Conservation (phyloP, 2,113 vertebrate genomes). For the Bufo gargarizans region DNA sequence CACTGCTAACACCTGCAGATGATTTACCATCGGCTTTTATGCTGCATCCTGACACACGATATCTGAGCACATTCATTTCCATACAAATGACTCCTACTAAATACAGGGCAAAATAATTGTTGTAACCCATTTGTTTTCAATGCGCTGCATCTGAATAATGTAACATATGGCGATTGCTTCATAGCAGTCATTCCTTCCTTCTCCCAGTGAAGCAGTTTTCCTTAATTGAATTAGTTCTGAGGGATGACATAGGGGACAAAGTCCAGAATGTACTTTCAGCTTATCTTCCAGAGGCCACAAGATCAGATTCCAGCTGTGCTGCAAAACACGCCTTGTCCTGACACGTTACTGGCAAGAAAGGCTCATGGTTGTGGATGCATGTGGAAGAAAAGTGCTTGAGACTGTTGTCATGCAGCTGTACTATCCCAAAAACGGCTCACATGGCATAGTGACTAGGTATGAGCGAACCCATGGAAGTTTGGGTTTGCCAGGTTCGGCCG, state of each 20-base stretch:
- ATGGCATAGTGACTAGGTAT: no score
- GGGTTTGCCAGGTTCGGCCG: no score
- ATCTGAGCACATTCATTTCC: neutral
- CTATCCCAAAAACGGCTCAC: no score
- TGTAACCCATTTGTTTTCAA: neutral
- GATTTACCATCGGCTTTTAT: neutral
- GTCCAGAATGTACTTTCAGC: constrained; percentile 63
- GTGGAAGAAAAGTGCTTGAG: neutral
- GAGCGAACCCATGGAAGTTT: no score
- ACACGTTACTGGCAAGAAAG: constrained; percentile 38
- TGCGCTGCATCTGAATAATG: neutral
- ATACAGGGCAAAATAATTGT: constrained; percentile 19
- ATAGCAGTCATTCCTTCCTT: constrained; percentile 62
- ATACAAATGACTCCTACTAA: neutral
- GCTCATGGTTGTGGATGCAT: neutral
- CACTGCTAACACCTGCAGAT: neutral
- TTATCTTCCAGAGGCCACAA: constrained; percentile 68
- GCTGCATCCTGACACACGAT: neutral
- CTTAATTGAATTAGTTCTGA: constrained; percentile 63
- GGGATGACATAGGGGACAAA: constrained; percentile 62
- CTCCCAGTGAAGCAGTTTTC: constrained; percentile 63
- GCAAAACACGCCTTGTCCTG: constrained; percentile 44
- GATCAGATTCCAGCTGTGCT: constrained; percentile 69
- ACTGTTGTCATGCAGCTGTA: neutral
- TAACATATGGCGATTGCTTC: constrained; percentile 45